A percentile compares a stretch with the other conserved stretches of the same genome.
These are phyloP conservation scores for Burhinus bistriatus DNA, from an alignment of 2,113 vertebrate genomes.

Conservation along the genomic window DNA sequence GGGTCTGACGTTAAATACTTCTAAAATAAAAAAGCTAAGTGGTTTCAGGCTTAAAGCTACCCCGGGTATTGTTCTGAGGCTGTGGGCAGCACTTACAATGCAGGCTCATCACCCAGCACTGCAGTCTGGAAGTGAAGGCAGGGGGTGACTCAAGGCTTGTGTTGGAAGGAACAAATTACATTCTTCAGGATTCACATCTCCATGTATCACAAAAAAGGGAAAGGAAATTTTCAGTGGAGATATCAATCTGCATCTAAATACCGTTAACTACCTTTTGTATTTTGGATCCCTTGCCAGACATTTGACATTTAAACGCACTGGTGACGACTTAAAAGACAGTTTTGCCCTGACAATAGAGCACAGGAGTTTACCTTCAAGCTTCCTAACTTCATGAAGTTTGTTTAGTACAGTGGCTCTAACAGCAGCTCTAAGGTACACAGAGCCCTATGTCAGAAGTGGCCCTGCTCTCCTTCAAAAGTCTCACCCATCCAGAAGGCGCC, in stretches of 20 bases:
- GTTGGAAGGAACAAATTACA: neutral
- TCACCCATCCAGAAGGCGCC: neutral
- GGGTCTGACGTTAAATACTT: neutral
- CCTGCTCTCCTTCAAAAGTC: neutral
- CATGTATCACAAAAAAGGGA: neutral
- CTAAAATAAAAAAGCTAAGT: neutral
- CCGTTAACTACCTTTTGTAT: slow-evolving; percentile 33
- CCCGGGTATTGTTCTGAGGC: neutral
- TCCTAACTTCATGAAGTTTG: neutral
- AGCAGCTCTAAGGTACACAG: neutral
- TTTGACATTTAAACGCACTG: slow-evolving; percentile 31
- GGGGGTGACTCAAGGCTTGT: neutral
- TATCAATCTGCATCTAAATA: slow-evolving; percentile 35
- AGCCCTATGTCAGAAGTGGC: neutral
- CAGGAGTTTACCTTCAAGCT: neutral
- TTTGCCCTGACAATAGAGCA: neutral
- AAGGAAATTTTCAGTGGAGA: slow-evolving; percentile 32
- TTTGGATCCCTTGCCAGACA: slow-evolving; percentile 3
- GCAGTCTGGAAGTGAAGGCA: neutral
- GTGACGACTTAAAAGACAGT: neutral
- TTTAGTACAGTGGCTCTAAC: neutral
- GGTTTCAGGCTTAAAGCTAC: neutral
- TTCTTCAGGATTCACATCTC: neutral
- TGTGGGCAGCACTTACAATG: neutral
- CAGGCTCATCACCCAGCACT: neutral